Conservation (phyloP, 2,888 invertebrate species). For the Heterodera filipjevi region DNA sequence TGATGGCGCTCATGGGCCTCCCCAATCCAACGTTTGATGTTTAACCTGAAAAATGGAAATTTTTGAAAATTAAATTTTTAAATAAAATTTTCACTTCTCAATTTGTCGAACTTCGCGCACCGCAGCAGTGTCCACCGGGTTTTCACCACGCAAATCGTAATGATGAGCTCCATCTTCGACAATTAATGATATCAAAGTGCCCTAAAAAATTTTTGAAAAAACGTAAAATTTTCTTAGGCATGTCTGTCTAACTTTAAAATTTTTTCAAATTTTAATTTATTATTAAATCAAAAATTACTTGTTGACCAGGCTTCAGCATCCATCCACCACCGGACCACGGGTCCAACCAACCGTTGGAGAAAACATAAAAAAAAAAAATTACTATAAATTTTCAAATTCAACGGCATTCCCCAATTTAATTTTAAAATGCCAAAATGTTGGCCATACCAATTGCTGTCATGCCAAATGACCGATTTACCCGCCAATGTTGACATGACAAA, state of each 20-base stretch:
- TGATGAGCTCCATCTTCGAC: slow-evolving; percentile 68
- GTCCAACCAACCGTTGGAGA: slow-evolving; percentile 69
- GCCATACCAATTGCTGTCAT: no score
- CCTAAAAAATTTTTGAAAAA: slow-evolving; percentile 33
- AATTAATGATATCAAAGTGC: slow-evolving; percentile 65
- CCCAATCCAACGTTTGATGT: slow-evolving; percentile 53
- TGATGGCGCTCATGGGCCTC: slow-evolving; percentile 34
- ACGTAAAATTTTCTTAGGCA: no score
- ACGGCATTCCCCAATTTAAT: no score
- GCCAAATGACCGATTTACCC: no score
- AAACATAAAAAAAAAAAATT: slow-evolving; percentile 32
- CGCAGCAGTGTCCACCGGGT: slow-evolving; percentile 66
- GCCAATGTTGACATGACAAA: no score
- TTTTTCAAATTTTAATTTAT: neutral
- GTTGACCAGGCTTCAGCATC: slow-evolving; percentile 38
- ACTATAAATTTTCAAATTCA: neutral
- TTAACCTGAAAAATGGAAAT: slow-evolving; percentile 12
- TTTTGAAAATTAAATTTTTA: neutral
- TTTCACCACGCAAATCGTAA: slow-evolving; percentile 67
- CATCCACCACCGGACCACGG: slow-evolving; percentile 69
- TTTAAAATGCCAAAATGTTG: no score
- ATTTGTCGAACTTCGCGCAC: slow-evolving; percentile 58
- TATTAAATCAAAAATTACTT: neutral
- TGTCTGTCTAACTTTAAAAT: neutral
- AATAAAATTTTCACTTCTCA: slow-evolving; percentile 41